Base-by-base conservation (phyloP, 2,888 invertebrate species). In the Dryobotodes eremita region DNA sequence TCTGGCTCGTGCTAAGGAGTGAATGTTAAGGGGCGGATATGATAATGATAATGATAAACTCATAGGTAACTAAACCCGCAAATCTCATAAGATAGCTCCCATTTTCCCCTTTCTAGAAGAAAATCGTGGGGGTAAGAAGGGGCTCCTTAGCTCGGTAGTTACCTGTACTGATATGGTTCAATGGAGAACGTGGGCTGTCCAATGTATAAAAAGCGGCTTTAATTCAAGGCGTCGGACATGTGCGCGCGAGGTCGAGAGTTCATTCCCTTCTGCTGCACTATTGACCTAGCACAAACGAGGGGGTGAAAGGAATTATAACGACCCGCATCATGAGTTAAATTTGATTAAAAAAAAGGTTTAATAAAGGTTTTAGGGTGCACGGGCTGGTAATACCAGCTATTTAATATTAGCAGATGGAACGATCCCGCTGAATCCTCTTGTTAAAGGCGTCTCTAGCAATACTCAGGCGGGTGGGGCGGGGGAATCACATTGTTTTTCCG, bases 291-390 rank as follows among this genome's bases (percentile, higher is more conserved):
- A 59, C 13, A 42, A 42, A 17, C 64, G 10, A 20, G 5, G 17
- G 17, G 20, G 17, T 36, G 17, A 50, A 17, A 57, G 26, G 26
- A 77, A 31, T 66, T 26, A 13, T 50, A 66, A 77, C 76, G 17
- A 23, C 36, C 36, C 53, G n/a, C 46, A 36, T 55, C 48, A 36
- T 10, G 20, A 48, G 7, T 46, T 36, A 5, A 42, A 42, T 53
- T 74, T 13, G 5, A 53, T n/a, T 46, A 31, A 57, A 26, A 59
- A 75, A 55, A 36, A 23, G 7, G 20, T 55, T 55, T 17, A n/a
- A n/a, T 36, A 36, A 46, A 31, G 1, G 10, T 48, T 17, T 57
- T 26, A 55, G 7, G 36, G 48, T 50, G n/a, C n/a, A 53, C 5
- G 4, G n/a, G 36, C 17, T 36, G n/a, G 4, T 72, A 1, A 0